Evolutionary conservation across 2,113 vertebrate genomes (phyloP).

Genomic region (Micromys minutus): DNA sequence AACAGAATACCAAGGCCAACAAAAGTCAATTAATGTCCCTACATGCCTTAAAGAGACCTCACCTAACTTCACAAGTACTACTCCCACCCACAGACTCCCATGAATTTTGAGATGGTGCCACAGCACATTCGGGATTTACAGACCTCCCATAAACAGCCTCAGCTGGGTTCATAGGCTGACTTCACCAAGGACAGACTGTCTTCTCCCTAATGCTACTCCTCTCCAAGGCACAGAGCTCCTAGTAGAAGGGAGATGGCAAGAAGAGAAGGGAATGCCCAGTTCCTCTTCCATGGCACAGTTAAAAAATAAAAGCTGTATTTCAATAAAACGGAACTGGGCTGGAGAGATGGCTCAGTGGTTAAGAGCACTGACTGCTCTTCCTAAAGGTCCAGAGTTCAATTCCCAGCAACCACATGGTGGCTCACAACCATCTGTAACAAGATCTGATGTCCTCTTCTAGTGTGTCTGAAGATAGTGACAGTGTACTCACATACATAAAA

Average conservation of each 20-base stretch:
- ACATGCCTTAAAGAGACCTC: neutral
- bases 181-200: neutral
- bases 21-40: constrained; percentile 15
- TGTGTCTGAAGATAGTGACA: too few relatives aligned
- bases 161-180: neutral
- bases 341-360: too few relatives aligned
- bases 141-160: neutral
- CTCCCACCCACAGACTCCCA: neutral
- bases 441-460: too few relatives aligned
- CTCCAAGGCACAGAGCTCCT: neutral
- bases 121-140: constrained; percentile 30
- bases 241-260: neutral
- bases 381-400: too few relatives aligned
- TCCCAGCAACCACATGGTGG: too few relatives aligned
- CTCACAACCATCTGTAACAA: too few relatives aligned
- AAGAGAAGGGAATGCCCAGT: neutral
- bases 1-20: constrained; percentile 38
- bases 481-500: too few relatives aligned
- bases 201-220: neutral
- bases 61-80: neutral
- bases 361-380: too few relatives aligned
- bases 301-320: constrained; percentile 61
- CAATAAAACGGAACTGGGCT: constrained; percentile 71
- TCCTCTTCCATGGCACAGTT: constrained; percentile 38
- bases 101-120: neutral